Base-by-base conservation (phyloP, 2,113 vertebrate species). In the Okapia johnstoni region DNA sequence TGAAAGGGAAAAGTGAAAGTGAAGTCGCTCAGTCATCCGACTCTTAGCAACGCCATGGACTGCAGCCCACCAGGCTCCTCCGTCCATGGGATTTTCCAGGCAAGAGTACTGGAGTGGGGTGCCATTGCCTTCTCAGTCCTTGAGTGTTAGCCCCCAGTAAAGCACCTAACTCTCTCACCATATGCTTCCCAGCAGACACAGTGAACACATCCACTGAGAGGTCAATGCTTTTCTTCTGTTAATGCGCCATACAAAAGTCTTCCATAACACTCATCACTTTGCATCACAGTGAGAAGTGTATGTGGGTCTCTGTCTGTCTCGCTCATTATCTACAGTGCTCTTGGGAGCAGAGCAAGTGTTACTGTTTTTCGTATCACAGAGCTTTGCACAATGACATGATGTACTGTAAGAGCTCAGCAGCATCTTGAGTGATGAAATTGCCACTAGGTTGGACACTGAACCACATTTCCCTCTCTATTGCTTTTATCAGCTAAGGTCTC, bases 161-260 rank as follows among this genome's bases (percentile, higher is more conserved):
- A 81, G 7, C 6, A 50, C 12, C 28, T 36, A 11, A 1, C 2
- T 11, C 14, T 21, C 4, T 50, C 7, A 58, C 2, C 33, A 2
- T 58, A 16, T 93, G 19, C n/a, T 93, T 60, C n/a, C 28, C 17
- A 58, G 54, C 73, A 63, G 10, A 63, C 26, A 50, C 3, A 26
- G 3, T 16, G 57, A 26, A 23, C 19, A n/a, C 30, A 63, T 16
- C 0, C 10, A 36, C 8, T 30, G 2, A 81, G 66, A 61, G 43
- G 21, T 40, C 6, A 4, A 3, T 50, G 3, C 2, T 63, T 63
- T 16, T 52, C 16, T 40, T 80, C 60, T 79, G 3, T 57, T 36
- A 66, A 70, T 3, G 21, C 1, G 55, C 15, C n/a, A 87, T 7
- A 4, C 12, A 93, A 60, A 30, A 36, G 43, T 79, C 30, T 58